Percentiles rank a stretch among this genome's conserved stretches.
phyloP scores from a whole-genome alignment of 2,113 vertebrate genomes.

The Tinamus guttatus region DNA sequence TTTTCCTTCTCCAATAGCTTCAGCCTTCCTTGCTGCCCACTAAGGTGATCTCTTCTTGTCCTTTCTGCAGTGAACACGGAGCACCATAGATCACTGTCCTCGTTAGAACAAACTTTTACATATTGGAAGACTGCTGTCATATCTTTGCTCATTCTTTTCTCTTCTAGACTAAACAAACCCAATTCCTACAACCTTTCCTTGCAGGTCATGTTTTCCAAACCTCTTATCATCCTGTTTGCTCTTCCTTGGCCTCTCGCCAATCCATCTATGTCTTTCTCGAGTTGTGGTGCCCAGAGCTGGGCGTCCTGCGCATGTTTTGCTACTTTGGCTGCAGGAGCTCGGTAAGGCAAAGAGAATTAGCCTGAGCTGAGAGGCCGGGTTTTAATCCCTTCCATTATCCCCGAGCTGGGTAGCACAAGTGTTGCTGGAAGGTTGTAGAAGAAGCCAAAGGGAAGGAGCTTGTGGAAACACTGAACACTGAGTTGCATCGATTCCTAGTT shows the following conservation, averaged over 20 bases:
- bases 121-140: background rate
- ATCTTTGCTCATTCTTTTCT: background rate
- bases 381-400: conserved; percentile 41
- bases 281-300: background rate
- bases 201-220: background rate
- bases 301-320: background rate
- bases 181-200: conserved; percentile 6
- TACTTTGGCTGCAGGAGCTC: background rate
- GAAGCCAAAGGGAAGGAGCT: background rate
- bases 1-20: background rate
- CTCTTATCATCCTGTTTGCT: background rate
- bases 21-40: background rate
- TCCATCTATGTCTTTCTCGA: background rate
- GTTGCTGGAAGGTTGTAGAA: background rate
- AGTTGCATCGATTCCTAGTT: background rate
- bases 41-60: background rate
- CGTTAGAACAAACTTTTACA: background rate
- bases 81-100: background rate
- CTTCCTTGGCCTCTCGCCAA: background rate
- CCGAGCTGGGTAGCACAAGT: background rate
- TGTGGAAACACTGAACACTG: background rate
- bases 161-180: conserved; percentile 43
- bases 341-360: background rate
- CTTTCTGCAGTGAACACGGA: background rate
- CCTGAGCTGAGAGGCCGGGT: background rate